A percentile compares a stretch with the other conserved stretches of the same genome.
phyloP scores from a whole-genome alignment of 2,113 vertebrate genomes.

The Brevimyrus niger region DNA sequence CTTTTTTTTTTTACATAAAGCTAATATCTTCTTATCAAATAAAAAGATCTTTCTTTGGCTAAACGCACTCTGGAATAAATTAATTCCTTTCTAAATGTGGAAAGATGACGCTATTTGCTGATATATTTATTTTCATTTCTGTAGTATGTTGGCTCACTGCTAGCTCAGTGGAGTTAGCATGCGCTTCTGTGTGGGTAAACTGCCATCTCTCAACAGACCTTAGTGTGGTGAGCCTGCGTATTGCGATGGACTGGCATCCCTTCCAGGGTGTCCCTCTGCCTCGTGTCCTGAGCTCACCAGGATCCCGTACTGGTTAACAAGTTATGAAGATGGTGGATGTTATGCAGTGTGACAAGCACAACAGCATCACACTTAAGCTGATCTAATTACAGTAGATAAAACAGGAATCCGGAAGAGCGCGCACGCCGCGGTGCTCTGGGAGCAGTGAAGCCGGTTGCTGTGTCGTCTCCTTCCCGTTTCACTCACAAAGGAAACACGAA shows the following conservation, averaged over 20 bases:
- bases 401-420: background rate
- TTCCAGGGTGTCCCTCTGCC: background rate
- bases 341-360: background rate
- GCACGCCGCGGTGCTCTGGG: background rate
- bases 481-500: background rate
- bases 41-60: background rate
- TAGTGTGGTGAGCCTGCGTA: background rate
- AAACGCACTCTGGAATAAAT: background rate
- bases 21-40: background rate
- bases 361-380: background rate
- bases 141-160: background rate
- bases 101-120: background rate
- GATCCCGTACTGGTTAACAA: background rate
- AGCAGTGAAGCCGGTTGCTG: background rate
- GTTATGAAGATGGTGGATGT: background rate
- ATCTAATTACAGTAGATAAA: background rate
- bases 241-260: background rate
- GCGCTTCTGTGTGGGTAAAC: background rate
- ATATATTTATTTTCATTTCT: background rate
- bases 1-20: background rate
- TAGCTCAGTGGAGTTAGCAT: background rate
- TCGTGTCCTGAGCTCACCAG: background rate
- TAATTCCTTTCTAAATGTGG: background rate
- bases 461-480: background rate
- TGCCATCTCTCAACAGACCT: background rate